These are phyloP conservation scores for Glaucopsyche alexis DNA, from an alignment of 2,888 invertebrate species.

Conservation along the genomic window DNA sequence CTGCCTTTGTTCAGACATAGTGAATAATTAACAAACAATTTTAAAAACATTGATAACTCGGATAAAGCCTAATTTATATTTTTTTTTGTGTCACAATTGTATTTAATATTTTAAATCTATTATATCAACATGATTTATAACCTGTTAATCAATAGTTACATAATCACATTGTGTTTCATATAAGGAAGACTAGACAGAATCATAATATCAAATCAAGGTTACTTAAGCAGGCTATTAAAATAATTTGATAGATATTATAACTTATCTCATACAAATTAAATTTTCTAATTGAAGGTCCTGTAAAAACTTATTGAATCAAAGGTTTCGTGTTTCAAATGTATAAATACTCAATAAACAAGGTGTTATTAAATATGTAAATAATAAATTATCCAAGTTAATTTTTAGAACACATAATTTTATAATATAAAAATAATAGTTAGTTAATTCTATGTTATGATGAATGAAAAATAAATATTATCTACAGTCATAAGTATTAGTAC, in stretches of 20 bases:
- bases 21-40: no score
- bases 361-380: not conserved
- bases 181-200: conserved; percentile 10
- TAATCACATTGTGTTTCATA: conserved; percentile 17
- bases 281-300: not conserved
- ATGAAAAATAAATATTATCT: not conserved
- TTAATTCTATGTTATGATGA: not conserved
- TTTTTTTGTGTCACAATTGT: not conserved
- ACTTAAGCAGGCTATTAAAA: conserved; percentile 11
- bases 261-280: not conserved
- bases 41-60: no score
- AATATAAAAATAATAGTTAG: not conserved
- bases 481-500: not conserved
- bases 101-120: conserved; percentile 24
- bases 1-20: no score
- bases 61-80: no score
- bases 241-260: conserved; percentile 8
- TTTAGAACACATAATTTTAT: not conserved
- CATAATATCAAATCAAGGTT: conserved; percentile 15
- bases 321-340: not conserved
- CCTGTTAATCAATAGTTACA: conserved; percentile 9
- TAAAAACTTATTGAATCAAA: not conserved
- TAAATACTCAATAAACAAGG: not conserved
- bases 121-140: conserved; percentile 1
- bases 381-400: not conserved